A percentile compares a stretch with the other conserved stretches of the same genome.
These are phyloP conservation scores for Cricetomys ansorgei DNA, from an alignment of 2,113 vertebrate species.

Conservation along the genomic window DNA sequence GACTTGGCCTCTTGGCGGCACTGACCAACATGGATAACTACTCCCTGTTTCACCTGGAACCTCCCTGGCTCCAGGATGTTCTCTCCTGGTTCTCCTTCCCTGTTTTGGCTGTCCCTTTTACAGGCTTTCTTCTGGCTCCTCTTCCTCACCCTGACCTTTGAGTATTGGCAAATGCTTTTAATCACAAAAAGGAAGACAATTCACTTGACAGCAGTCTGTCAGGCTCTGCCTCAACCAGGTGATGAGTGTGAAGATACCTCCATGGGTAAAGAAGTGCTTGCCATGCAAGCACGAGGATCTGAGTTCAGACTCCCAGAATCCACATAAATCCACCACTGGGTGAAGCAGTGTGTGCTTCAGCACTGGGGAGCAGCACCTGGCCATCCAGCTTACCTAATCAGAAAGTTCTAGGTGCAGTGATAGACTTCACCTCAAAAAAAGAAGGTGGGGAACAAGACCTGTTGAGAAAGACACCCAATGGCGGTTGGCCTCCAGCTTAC, in stretches of 20 bases:
- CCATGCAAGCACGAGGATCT: background rate
- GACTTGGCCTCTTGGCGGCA: background rate
- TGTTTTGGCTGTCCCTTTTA: background rate
- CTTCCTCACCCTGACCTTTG: slow-evolving; percentile 25
- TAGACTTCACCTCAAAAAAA: background rate
- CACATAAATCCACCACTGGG: background rate
- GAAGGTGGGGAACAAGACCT: background rate
- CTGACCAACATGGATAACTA: background rate
- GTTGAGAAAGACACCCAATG: background rate
- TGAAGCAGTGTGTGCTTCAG: background rate
- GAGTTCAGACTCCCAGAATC: background rate
- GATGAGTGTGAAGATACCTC: background rate
- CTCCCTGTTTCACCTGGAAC: background rate
- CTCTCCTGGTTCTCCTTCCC: background rate
- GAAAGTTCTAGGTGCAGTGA: background rate
- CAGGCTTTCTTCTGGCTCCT: background rate
- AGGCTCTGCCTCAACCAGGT: background rate
- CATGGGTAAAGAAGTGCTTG: background rate
- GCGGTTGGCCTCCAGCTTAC: no score
- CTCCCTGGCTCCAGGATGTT: background rate
- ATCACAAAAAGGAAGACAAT: background rate
- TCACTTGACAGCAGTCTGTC: background rate
- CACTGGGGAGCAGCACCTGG: background rate
- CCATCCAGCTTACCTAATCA: background rate
- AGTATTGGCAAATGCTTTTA: background rate